phyloP scores from a whole-genome alignment of 1,140 invertebrate species.

The Eupristina koningsbergeri region DNA sequence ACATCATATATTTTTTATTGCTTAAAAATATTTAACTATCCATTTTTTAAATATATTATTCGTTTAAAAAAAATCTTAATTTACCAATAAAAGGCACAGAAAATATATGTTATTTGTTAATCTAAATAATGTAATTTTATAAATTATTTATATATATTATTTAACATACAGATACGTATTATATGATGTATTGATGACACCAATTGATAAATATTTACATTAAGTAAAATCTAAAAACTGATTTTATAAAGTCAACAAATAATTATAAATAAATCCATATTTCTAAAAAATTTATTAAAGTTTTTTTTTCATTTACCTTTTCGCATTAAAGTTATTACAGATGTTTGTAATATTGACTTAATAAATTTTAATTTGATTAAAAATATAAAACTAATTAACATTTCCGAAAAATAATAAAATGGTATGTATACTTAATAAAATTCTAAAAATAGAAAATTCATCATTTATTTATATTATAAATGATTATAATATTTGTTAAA shows the following conservation, averaged over 20 bases:
- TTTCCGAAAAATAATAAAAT: too few relatives aligned
- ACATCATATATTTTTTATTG: conserved; percentile 61
- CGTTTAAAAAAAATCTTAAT: conserved; percentile 69
- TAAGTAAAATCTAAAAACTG: conserved; percentile 28
- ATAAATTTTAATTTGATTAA: too few relatives aligned
- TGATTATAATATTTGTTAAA: too few relatives aligned
- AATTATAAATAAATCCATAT: conserved; percentile 52
- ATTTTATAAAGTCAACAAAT: conserved; percentile 47
- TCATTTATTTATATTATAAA: too few relatives aligned
- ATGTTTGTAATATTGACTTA: too few relatives aligned
- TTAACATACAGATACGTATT: too few relatives aligned
- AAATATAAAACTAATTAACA: too few relatives aligned
- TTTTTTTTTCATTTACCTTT: too few relatives aligned
- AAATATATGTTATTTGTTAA: conserved; percentile 32
- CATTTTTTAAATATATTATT: conserved; percentile 67
- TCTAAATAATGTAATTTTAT: conserved; percentile 1
- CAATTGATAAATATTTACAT: conserved; percentile 38
- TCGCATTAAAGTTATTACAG: too few relatives aligned
- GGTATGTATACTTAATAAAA: too few relatives aligned
- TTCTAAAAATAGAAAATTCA: too few relatives aligned
- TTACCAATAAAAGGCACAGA: conserved; percentile 48
- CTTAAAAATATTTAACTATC: conserved; percentile 63
- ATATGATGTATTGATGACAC: conserved; percentile 47
- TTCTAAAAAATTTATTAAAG: conserved; percentile 50
- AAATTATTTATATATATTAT: conserved; percentile 43